A percentile compares a stretch with the other conserved stretches of the same genome.
phyloP scores from a whole-genome alignment of 35 echinoderm and acorn worm genomes.

The Nesometra sesokonis region DNA sequence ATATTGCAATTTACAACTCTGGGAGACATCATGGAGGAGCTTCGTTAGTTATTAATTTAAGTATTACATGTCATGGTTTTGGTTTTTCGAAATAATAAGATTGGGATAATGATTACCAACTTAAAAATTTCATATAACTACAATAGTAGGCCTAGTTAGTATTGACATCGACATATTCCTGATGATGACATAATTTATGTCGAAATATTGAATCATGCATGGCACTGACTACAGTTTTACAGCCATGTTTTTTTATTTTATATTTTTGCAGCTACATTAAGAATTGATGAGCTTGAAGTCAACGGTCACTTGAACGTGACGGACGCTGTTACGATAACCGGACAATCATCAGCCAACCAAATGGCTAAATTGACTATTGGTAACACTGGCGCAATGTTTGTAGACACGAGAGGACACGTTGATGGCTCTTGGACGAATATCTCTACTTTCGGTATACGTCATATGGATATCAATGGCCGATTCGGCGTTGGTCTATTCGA shows the following conservation, averaged over 20 bases:
- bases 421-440: conserved; percentile 14
- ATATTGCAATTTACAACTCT: too few species aligned
- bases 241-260: not conserved
- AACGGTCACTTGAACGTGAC: not conserved
- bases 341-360: not conserved
- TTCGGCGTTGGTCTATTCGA: not conserved
- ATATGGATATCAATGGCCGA: conserved; percentile 6
- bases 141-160: too few species aligned
- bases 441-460: conserved; percentile 28
- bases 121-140: too few species aligned
- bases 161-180: too few species aligned
- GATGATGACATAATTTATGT: too few species aligned
- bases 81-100: too few species aligned
- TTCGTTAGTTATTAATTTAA: too few species aligned
- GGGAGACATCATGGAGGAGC: too few species aligned
- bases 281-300: not conserved
- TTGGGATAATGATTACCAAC: too few species aligned
- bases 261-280: not conserved
- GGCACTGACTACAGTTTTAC: too few species aligned
- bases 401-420: conserved; percentile 27
- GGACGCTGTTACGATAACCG: not conserved
- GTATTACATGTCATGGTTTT: too few species aligned
- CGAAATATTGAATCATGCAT: too few species aligned
- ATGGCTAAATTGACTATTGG: not conserved
- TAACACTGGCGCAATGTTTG: conserved; percentile 4